Evolutionary conservation across 1,140 invertebrate species (phyloP), one percentile per base, ranked within the genome.

Genomic region (Cephus cinctus): DNA sequence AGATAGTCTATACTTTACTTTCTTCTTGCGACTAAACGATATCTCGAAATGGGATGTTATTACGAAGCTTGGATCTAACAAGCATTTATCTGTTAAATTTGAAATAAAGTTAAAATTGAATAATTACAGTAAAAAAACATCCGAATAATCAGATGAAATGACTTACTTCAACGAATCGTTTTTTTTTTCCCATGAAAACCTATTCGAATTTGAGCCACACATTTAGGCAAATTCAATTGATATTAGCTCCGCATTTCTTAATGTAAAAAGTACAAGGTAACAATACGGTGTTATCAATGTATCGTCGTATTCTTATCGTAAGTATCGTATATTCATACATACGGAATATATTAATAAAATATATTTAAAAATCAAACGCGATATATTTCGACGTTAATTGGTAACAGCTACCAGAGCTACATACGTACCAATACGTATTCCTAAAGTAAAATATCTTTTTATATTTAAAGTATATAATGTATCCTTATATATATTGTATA

Each of bases 341-440:
- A n/a, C 25, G 40, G n/a, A 43, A 58, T 60, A 62, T 42, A 48
- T 40, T 48, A 59, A 65, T 62, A 62, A 65, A 65, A 57, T 62
- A 65, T 59, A 60, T 58, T 56, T 45, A 43, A 59, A 64, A 60
- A 55, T 52, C 52, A 63, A 61, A 60, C 36, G 32, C 41, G 43
- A 51, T 47, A 21, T 32, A 21, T 32, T 15, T 15, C 14, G 35
- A 27, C 41, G 9, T 31, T 15, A 8, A 22, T 35, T 45, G 12
- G 39, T 14, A 9, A 14, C 19, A 32, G 48, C 43, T 55, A 35
- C 48, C 48, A 50, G 48, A 51, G 48, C 48, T 20, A 30, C 19
- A 15, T 47, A 11, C 43, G 21, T 16, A 23, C 21, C 16, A n/a
- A n/a, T n/a, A n/a, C n/a, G n/a, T 50, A 44, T 23, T 39, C n/a